These are phyloP conservation scores for Stegana nigrithorax DNA, from an alignment of 2,888 invertebrate species.

Conservation along the genomic window DNA sequence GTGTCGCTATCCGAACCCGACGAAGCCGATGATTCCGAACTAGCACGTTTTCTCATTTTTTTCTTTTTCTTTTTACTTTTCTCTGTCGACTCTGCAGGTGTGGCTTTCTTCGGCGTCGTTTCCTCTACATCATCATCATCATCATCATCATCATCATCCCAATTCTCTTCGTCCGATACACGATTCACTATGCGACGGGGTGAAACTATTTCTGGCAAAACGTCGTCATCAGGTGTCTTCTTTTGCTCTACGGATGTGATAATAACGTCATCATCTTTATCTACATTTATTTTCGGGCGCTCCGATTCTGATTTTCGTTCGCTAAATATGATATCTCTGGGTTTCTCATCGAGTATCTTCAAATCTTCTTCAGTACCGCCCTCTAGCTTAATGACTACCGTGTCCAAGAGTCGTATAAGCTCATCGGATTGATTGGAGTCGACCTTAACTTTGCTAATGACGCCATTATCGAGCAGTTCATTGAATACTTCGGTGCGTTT, in stretches of 20 bases:
- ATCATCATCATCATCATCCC: conserved; percentile 52
- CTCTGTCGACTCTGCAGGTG: conserved; percentile 19
- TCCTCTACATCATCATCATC: conserved; percentile 11
- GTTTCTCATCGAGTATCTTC: conserved; percentile 82
- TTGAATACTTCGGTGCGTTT: conserved; percentile 90
- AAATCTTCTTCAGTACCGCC: conserved; percentile 92
- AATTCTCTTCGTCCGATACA: conserved; percentile 62
- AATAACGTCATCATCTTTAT: conserved; percentile 52
- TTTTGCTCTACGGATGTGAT: conserved; percentile 55
- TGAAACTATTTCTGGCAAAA: conserved; percentile 51
- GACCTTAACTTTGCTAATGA: conserved; percentile 81
- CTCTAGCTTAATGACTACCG: conserved; percentile 96
- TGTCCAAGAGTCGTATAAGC: conserved; percentile 89
- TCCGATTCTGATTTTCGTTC: conserved; percentile 50
- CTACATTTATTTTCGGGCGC: conserved; percentile 29
- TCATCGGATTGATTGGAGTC: conserved; percentile 88
- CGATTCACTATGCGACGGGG: conserved; percentile 42
- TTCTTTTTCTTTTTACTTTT: conserved; percentile 38
- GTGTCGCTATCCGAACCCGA: conserved; percentile 53
- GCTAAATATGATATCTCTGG: conserved; percentile 49
- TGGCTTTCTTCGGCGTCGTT: conserved; percentile 29
- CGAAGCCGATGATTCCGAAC: conserved; percentile 55
- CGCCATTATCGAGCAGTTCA: conserved; percentile 81
- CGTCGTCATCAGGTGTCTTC: conserved; percentile 34
- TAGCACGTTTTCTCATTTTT: conserved; percentile 55